These are phyloP conservation scores for Ornithoptera alexandrae DNA, from an alignment of 2,888 invertebrate genomes.

Conservation along the genomic window DNA sequence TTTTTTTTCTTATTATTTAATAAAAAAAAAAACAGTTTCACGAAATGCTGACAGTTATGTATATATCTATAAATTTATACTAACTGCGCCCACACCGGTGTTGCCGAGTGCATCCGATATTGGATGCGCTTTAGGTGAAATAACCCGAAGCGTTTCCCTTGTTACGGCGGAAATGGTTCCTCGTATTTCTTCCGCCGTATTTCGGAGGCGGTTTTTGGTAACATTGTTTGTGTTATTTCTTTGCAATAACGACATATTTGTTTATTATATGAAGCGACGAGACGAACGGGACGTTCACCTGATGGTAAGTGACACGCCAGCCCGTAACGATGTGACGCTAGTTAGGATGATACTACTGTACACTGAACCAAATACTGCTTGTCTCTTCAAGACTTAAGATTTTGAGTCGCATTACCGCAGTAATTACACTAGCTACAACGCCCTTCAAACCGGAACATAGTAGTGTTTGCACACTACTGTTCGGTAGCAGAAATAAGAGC, in stretches of 20 bases:
- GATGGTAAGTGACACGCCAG: too few species aligned
- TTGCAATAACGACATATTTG: background rate
- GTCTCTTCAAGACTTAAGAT: too few species aligned
- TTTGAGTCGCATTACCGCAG: too few species aligned
- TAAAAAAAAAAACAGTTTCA: background rate
- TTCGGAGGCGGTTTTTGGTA: background rate
- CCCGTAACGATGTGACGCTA: too few species aligned
- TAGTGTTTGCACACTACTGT: too few species aligned
- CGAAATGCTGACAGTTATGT: background rate
- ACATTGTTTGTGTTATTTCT: background rate
- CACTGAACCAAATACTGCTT: too few species aligned
- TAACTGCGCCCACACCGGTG: background rate
- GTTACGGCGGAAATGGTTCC: background rate
- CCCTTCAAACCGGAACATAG: too few species aligned
- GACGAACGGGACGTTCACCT: too few species aligned
- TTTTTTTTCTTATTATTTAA: background rate
- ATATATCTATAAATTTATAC: slow-evolving; percentile 1
- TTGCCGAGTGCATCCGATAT: slow-evolving; percentile 3
- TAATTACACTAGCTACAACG: too few species aligned
- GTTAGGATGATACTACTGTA: too few species aligned
- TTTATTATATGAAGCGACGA: background rate
- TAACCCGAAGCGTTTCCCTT: background rate
- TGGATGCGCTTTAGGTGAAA: slow-evolving; percentile 5
- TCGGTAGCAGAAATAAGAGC: too few species aligned
- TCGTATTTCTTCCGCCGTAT: background rate